Evolutionary conservation across 2,113 vertebrate genomes (phyloP).

Genomic region (Diphyllodes magnificus): DNA sequence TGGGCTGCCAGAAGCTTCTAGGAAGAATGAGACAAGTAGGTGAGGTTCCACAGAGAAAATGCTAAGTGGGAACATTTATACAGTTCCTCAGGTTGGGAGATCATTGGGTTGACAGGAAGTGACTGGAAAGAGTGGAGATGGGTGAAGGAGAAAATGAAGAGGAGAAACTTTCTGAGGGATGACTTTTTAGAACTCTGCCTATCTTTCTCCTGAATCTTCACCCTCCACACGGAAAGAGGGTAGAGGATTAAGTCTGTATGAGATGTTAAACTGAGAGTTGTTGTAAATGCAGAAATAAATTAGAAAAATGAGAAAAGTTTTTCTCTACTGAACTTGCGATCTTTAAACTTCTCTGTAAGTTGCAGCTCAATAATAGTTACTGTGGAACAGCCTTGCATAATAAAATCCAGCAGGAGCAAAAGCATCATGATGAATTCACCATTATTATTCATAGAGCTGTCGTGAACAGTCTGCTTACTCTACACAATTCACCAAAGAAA

Average conservation of each 20-base stretch:
- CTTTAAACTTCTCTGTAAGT: neutral
- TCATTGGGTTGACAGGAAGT: neutral
- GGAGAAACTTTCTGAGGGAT: neutral
- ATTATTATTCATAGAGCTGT: constrained; percentile 48
- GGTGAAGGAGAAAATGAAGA: neutral
- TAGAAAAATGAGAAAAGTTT: neutral
- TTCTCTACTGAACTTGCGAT: neutral
- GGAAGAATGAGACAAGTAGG: neutral
- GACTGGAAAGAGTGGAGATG: neutral
- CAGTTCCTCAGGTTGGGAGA: neutral
- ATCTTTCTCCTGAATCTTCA: neutral
- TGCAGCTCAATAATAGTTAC: neutral
- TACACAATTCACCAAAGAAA: constrained; percentile 3
- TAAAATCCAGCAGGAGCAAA: neutral
- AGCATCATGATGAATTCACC: neutral
- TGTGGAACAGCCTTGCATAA: neutral
- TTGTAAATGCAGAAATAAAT: constrained; percentile 9
- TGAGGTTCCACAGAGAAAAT: neutral
- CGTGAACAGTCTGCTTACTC: constrained; percentile 22
- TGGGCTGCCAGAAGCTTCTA: neutral
- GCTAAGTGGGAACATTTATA: neutral
- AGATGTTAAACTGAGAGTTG: neutral
- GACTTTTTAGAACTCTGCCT: neutral
- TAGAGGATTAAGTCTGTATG: neutral
- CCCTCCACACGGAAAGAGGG: neutral